These are phyloP conservation scores for Pipistrellus kuhlii DNA, from an alignment of 2,797 vertebrate species.

Conservation along the genomic window DNA sequence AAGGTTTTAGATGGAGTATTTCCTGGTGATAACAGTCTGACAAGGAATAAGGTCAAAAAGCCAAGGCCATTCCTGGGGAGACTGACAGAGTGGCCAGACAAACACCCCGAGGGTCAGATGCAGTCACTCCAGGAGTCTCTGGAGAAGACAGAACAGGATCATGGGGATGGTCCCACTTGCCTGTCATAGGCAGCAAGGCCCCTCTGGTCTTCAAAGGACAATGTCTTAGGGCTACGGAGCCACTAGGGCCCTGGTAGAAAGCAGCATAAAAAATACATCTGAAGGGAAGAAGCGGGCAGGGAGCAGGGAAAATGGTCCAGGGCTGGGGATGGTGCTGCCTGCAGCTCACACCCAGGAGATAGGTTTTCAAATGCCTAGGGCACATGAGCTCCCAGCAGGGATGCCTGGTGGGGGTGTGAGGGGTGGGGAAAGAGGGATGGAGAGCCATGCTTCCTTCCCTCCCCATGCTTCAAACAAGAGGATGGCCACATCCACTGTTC, in stretches of 20 bases:
- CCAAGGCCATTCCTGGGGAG: background rate
- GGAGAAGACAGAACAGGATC: background rate
- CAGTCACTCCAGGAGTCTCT: background rate
- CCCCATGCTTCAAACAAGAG: background rate
- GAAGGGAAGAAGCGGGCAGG: background rate
- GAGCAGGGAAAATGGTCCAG: background rate
- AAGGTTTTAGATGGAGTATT: background rate
- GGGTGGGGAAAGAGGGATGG: too few relatives aligned
- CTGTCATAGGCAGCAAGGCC: background rate
- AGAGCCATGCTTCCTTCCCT: background rate
- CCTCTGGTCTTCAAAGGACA: background rate
- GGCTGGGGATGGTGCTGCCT: too few relatives aligned
- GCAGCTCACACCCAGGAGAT: background rate
- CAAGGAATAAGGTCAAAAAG: background rate
- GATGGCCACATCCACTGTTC: background rate
- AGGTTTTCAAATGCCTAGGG: background rate
- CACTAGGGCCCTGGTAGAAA: background rate
- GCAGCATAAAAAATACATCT: background rate
- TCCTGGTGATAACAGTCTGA: background rate
- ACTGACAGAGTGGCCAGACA: background rate
- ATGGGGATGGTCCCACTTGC: too few relatives aligned
- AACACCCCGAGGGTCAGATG: background rate
- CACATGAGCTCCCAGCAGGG: background rate
- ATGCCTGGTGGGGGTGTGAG: too few relatives aligned
- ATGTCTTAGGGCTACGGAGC: background rate